Evolutionary conservation across 2,113 vertebrate species (phyloP), one percentile per base, ranked within the genome.

Genomic region (Orientallactaga bullata): DNA sequence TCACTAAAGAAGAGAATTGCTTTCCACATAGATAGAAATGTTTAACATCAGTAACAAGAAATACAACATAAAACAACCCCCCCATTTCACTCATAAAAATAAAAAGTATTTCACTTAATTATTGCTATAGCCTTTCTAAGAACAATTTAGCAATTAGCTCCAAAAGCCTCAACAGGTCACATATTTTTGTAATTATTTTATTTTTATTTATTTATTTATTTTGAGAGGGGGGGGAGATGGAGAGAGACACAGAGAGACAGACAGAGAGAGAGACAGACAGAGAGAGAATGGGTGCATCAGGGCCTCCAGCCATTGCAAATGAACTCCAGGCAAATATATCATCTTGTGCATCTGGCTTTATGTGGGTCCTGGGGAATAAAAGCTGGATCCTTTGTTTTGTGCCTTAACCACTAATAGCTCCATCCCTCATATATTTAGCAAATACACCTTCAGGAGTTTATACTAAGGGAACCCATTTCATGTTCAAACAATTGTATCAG

Each of bases 401-500:
- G 42, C 42, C 42, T 5, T 47, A 47, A 47, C 42, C 42, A 47
- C 42, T 47, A 47, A 47, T n/a, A n/a, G n/a, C n/a, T 5, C 42
- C 42, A 47, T 47, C 42, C 8, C 42, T 47, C 42, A n/a, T n/a
- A n/a, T n/a, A 69, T 84, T 94, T 60, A 95, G 68, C 17, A 95
- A 94, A 85, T 85, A 37, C 8, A 74, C 63, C 37, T 93, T 80
- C 16, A 83, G 35, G 35, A 85, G 90, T 65, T 92, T 79, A 79
- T 30, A 82, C 18, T 65, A 80, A 89, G 74, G 18, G 78, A 94
- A 86, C 71, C 37, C 78, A 79, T 95, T 88, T 74, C 13, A 79
- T n/a, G 26, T 79, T 77, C 26, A 73, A 84, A 88, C 13, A 73
- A 95, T 82, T 80, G 66, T 47, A 93, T 83, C 61, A 96, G 51